A percentile compares a stretch with the other conserved stretches of the same genome.
These are phyloP conservation scores for Noturus placidus DNA, from an alignment of 2,113 vertebrate species.

Conservation along the genomic window DNA sequence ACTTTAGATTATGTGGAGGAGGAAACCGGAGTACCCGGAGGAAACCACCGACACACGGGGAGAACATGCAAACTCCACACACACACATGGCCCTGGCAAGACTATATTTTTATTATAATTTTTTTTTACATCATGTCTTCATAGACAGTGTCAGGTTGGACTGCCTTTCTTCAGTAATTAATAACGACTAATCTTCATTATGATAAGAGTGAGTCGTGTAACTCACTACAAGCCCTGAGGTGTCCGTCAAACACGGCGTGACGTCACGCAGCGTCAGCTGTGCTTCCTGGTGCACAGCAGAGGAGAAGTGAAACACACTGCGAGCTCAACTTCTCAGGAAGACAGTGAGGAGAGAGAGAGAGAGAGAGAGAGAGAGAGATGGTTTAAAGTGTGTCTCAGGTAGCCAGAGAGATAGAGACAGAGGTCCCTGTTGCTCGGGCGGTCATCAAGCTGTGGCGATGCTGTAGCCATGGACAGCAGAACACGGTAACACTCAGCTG, in stretches of 20 bases:
- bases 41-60: no score
- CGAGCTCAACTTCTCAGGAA: neutral
- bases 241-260: conserved; percentile 60
- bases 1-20: no score
- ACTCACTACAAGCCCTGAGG: conserved; percentile 34
- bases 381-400: conserved; percentile 38
- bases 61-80: no score
- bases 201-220: neutral
- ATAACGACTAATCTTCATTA: no score
- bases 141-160: no score
- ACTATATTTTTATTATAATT: no score
- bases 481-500: conserved; percentile 78
- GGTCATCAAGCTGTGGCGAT: conserved; percentile 69
- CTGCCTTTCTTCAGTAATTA: no score
- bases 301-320: conserved; percentile 57
- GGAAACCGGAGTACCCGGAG: no score
- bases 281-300: conserved; percentile 75
- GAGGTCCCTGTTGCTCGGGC: neutral
- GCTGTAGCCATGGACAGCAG: conserved; percentile 87
- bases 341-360: neutral
- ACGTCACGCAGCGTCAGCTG: conserved; percentile 69
- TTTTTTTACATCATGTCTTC: no score
- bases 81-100: no score
- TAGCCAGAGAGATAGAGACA: conserved; percentile 33
- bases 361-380: neutral